These are phyloP conservation scores for Biston betularia DNA, from an alignment of 2,888 invertebrate species.

Conservation along the genomic window DNA sequence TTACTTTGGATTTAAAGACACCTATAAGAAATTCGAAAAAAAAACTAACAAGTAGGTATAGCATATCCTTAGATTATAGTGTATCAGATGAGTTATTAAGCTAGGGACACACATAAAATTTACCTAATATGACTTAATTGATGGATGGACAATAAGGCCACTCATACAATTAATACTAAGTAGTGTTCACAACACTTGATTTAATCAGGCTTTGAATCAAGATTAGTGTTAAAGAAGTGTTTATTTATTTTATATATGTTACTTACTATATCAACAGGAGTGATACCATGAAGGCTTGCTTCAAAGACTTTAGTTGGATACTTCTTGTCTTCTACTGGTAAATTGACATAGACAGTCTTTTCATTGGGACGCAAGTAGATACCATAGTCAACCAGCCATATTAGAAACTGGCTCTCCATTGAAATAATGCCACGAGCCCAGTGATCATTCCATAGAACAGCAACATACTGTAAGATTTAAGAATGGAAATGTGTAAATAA, in stretches of 20 bases:
- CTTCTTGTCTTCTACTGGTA: constrained; percentile 58
- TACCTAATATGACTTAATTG: no score
- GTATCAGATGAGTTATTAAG: no score
- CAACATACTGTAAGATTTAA: constrained; percentile 59
- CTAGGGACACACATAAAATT: no score
- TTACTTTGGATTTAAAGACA: no score
- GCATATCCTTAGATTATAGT: no score
- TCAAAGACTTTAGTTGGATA: constrained; percentile 68
- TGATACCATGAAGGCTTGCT: constrained; percentile 68
- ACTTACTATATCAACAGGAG: constrained; percentile 63
- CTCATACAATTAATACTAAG: no score
- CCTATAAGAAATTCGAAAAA: no score
- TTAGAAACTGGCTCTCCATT: constrained; percentile 57
- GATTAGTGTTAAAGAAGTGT: no score
- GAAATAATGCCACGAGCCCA: constrained; percentile 65
- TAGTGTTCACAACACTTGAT: no score
- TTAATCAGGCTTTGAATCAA: no score
- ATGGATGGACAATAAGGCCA: no score
- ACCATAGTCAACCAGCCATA: constrained; percentile 69
- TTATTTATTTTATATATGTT: background rate
- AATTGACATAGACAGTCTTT: constrained; percentile 53
- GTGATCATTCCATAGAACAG: constrained; percentile 61
- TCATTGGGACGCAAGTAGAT: constrained; percentile 57
- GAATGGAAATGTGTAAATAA: background rate
- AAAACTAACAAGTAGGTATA: no score